phyloP scores from a whole-genome alignment of 2,797 vertebrate species.

The Bradypus variegatus region DNA sequence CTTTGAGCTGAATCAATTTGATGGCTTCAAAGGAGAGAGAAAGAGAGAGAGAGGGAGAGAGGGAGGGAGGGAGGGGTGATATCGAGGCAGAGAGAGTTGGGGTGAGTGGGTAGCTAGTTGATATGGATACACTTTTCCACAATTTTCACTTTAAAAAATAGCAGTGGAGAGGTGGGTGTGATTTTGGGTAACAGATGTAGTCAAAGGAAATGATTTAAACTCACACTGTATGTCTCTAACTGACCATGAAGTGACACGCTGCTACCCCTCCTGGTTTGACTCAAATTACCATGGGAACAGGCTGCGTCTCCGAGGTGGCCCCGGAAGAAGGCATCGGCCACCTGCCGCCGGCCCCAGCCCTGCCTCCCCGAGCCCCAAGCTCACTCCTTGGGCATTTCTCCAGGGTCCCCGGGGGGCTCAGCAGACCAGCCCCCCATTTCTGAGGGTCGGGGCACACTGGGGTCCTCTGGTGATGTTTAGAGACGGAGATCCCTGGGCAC shows the following conservation, averaged over 20 bases:
- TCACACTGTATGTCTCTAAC: slow-evolving; percentile 53
- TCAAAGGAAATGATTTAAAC: slow-evolving; percentile 64
- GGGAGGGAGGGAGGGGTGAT: too few species aligned
- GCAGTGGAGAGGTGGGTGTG: slow-evolving; percentile 28
- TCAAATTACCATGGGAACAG: slow-evolving; percentile 68
- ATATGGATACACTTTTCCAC: slow-evolving; percentile 49
- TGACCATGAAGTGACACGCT: slow-evolving; percentile 48
- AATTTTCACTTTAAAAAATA: slow-evolving; percentile 55
- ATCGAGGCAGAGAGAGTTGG: neutral
- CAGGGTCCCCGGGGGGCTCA: neutral
- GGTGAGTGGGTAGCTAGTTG: slow-evolving; percentile 17
- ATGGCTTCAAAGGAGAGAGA: slow-evolving; percentile 59
- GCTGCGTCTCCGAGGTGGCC: slow-evolving; percentile 28
- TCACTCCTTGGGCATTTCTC: neutral
- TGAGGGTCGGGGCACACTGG: neutral
- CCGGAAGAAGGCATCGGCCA: neutral
- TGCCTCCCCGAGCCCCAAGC: neutral
- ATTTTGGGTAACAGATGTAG: slow-evolving; percentile 66
- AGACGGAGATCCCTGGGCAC: neutral
- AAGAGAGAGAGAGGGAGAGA: neutral
- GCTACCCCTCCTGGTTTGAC: slow-evolving; percentile 44
- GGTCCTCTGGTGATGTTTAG: neutral
- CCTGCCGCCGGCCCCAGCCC: neutral
- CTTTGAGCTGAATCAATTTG: slow-evolving; percentile 65
- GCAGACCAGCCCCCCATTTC: neutral